Evolutionary conservation across 2,113 vertebrate species (phyloP), one percentile per base, ranked within the genome.

Genomic region (Coptodon bakossiorum): DNA sequence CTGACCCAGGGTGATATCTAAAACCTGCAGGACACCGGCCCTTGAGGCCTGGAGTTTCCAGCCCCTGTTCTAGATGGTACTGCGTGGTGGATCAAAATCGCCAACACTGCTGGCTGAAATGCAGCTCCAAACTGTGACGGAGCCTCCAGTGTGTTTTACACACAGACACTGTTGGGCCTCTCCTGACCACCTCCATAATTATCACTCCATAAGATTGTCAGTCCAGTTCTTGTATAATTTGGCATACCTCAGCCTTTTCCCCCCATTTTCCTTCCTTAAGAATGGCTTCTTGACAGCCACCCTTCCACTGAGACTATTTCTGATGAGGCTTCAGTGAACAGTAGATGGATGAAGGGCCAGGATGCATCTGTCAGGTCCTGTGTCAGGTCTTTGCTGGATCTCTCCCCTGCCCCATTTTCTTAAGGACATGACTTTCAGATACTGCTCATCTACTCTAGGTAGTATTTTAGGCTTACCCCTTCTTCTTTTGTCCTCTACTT

Each of bases 401-500:
- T 16, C n/a, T 34, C 12, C 5, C n/a, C 38, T 0, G 3, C 5
- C 0, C 3, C 66, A 16, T 9, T 71, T 71, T 0, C n/a, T 71
- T 43, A 71, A 27, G 66, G 66, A 43, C 1, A 1, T 43, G n/a
- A 43, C 38, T 71, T 71, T 24, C 12, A 71, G 38, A 71, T 43
- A 43, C n/a, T 43, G 36, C 7, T 71, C 38, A 16, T 71, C 12
- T 71, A 24, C 38, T 71, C n/a, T 43, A 6, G 36, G 36, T 22
- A 71, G 63, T 43, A n/a, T 71, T 43, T 71, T 24, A 43, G 12
- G 24, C n/a, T 24, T 6, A 9, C 7, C 2, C 12, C 66, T 71
- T 71, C n/a, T 43, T 24, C n/a, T 9, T 43, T 24, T 24, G 36
- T 71, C n/a, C 36, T 43, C n/a, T 24, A 24, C n/a, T 43, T 6